Conservation (phyloP, 2,888 invertebrate species). For the Volucella zonaria region DNA sequence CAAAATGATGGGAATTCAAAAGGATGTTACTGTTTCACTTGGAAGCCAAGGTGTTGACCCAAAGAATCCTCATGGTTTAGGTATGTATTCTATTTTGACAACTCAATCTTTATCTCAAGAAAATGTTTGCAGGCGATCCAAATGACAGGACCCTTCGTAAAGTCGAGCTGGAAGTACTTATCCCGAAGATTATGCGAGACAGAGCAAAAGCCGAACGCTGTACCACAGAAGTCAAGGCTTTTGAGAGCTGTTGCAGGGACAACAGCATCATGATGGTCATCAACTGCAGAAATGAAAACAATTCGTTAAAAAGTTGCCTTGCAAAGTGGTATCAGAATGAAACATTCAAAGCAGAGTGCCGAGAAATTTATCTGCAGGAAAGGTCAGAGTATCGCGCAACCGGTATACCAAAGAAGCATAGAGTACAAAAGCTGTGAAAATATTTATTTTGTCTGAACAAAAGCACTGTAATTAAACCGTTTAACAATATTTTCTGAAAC, state of each 20-base stretch:
- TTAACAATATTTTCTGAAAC: conserved; percentile 86
- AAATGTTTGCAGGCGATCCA: conserved; percentile 78
- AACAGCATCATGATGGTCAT: conserved; percentile 88
- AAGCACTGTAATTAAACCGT: conserved; percentile 85
- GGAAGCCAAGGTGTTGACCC: conserved; percentile 73
- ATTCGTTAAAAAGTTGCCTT: conserved; percentile 88
- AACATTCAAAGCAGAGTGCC: conserved; percentile 89
- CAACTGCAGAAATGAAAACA: conserved; percentile 89
- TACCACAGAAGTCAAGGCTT: conserved; percentile 87
- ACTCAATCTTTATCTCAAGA: background rate
- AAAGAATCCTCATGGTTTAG: conserved; percentile 80
- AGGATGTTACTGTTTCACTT: conserved; percentile 17
- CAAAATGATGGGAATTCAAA: conserved; percentile 49
- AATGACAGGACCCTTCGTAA: conserved; percentile 90
- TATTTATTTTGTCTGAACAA: conserved; percentile 76
- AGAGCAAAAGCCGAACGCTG: conserved; percentile 92
- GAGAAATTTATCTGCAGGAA: conserved; percentile 90
- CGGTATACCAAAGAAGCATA: conserved; percentile 86
- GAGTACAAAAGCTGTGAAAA: conserved; percentile 81
- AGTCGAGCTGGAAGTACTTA: conserved; percentile 93
- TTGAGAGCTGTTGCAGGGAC: conserved; percentile 89
- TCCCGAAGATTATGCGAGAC: conserved; percentile 94
- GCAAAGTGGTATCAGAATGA: conserved; percentile 90
- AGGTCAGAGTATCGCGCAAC: conserved; percentile 92
- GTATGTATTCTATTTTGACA: conserved; percentile 69